Evolutionary conservation across 2,888 invertebrate genomes (phyloP).

Genomic region (Nomada hirtipes): DNA sequence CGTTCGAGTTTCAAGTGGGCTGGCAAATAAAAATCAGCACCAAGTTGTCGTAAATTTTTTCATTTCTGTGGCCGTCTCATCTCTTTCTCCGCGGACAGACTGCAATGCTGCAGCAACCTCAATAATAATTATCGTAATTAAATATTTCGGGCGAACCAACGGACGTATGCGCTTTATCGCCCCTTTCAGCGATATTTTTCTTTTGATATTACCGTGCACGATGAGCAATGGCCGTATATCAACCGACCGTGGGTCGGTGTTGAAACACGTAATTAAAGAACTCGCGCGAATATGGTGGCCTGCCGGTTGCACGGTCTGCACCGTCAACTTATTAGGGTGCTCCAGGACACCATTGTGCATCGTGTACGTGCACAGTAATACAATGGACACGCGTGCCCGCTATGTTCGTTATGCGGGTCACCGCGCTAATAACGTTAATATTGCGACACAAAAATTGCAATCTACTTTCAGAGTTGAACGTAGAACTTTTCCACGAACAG

Average conservation of each 20-base stretch:
- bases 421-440: slow-evolving; percentile 65
- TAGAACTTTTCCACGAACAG: background rate
- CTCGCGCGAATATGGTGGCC: slow-evolving; percentile 71
- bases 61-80: background rate
- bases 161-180: slow-evolving; percentile 65
- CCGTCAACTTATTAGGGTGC: slow-evolving; percentile 67
- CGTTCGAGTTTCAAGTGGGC: no score
- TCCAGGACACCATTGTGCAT: slow-evolving; percentile 61
- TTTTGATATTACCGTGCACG: slow-evolving; percentile 49
- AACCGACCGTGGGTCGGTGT: slow-evolving; percentile 57
- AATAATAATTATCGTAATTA: slow-evolving; percentile 63
- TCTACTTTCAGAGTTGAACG: background rate
- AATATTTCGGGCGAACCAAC: slow-evolving; percentile 61
- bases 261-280: slow-evolving; percentile 75
- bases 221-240: slow-evolving; percentile 64
- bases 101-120: slow-evolving; percentile 8
- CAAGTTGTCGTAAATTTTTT: slow-evolving; percentile 47
- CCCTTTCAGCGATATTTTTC: slow-evolving; percentile 62
- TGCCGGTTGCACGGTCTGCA: slow-evolving; percentile 52
- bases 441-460: slow-evolving; percentile 38
- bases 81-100: slow-evolving; percentile 1
- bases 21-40: no score
- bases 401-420: slow-evolving; percentile 58
- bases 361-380: slow-evolving; percentile 40
- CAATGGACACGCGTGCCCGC: slow-evolving; percentile 55